A percentile compares a stretch with the other conserved stretches of the same genome.
phyloP scores from a whole-genome alignment of 2,113 vertebrate genomes.

The Thamnaconus septentrionalis region DNA sequence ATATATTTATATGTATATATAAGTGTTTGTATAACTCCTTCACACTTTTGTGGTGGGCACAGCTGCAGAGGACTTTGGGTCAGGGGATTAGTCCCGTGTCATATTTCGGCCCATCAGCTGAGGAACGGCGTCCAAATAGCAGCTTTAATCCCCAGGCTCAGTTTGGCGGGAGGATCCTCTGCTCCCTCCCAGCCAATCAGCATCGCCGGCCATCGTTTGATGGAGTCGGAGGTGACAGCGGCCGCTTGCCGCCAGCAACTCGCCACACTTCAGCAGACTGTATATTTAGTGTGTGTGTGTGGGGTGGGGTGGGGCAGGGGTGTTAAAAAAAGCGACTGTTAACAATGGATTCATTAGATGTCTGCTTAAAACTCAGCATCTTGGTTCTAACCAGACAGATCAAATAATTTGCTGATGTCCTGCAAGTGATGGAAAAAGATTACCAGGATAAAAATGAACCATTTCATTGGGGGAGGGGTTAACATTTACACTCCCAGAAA shows the following conservation, averaged over 20 bases:
- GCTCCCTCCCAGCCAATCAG: conserved; percentile 41
- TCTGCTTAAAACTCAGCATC: no score
- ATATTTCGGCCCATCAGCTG: conserved; percentile 75
- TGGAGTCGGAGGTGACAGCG: conserved; percentile 41
- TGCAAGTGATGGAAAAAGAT: no score
- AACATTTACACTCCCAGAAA: no score
- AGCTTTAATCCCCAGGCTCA: conserved; percentile 58
- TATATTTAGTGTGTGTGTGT: conserved; percentile 57
- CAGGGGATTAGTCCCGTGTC: conserved; percentile 74
- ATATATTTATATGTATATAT: conserved; percentile 36
- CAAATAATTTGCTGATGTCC: no score
- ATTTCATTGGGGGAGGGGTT: no score
- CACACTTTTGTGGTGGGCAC: conserved; percentile 63
- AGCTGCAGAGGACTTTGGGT: conserved; percentile 80
- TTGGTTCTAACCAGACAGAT: no score
- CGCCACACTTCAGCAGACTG: conserved; percentile 46
- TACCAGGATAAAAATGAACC: no score
- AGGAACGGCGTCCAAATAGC: conserved; percentile 78
- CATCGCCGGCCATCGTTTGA: conserved; percentile 45
- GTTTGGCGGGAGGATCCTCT: conserved; percentile 46
- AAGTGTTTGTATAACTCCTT: conserved; percentile 61
- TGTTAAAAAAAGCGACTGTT: no score
- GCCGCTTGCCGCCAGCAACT: conserved; percentile 40
- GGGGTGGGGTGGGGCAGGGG: background rate
- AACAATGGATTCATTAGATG: no score